Conservation (phyloP, 2,888 invertebrate genomes). For the Chrysolina oricalcia region DNA sequence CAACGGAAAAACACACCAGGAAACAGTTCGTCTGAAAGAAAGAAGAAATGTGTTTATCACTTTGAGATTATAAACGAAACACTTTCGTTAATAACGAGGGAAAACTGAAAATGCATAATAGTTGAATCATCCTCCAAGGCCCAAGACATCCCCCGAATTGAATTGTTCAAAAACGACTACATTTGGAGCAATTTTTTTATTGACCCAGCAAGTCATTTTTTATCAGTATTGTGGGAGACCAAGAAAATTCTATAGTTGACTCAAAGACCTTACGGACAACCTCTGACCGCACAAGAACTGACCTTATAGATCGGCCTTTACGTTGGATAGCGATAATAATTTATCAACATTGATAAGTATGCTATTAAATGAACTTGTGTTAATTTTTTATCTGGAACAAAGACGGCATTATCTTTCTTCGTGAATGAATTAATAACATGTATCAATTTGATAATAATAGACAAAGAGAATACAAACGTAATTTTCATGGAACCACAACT, state of each 20-base stretch:
- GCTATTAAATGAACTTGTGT: not conserved
- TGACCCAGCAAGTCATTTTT: no score
- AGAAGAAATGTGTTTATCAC: not conserved
- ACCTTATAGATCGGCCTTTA: not conserved
- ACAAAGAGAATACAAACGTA: no score
- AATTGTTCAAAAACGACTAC: no score
- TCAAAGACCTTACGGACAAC: not conserved
- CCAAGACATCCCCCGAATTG: no score
- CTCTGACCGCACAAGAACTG: not conserved
- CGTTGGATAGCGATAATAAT: not conserved
- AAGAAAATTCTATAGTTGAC: no score
- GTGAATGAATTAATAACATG: not conserved
- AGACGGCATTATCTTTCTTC: not conserved
- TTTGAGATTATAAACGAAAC: not conserved
- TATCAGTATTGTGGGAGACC: no score
- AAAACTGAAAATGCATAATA: no score
- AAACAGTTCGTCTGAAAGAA: constrained; percentile 87
- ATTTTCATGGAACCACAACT: no score
- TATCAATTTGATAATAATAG: no score
- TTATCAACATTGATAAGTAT: not conserved
- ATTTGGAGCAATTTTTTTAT: no score
- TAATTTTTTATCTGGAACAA: not conserved
- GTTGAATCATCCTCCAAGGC: no score
- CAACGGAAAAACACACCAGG: constrained; percentile 90
- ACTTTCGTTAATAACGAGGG: no score